Percentiles rank a stretch among this genome's conserved stretches.
Evolutionary conservation across 2,113 vertebrate species (phyloP).

Genomic region (Mellivora capensis): DNA sequence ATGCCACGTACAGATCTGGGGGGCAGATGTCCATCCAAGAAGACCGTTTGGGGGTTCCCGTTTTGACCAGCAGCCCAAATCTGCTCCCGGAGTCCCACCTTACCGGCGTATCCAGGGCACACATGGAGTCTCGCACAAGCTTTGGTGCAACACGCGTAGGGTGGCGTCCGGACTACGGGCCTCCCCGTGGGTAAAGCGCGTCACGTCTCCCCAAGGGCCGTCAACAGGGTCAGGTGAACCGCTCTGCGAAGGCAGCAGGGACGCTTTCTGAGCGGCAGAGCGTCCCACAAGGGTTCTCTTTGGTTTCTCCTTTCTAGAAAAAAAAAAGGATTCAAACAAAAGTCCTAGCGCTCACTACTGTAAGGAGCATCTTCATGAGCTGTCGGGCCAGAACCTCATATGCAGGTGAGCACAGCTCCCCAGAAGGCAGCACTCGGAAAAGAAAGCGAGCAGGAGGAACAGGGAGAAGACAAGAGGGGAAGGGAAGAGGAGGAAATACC

Average conservation of each 20-base stretch:
- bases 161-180: rapidly evolving
- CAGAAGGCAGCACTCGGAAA: neutral
- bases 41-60: neutral
- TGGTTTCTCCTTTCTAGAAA: neutral
- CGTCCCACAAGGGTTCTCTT: rapidly evolving
- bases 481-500: neutral
- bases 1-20: rapidly evolving
- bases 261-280: rapidly evolving
- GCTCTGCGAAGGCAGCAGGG: too few species aligned
- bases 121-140: neutral
- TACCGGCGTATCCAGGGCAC: rapidly evolving
- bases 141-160: rapidly evolving
- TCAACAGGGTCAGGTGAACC: rapidly evolving
- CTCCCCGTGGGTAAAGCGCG: rapidly evolving
- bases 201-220: neutral
- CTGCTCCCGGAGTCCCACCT: rapidly evolving
- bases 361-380: neutral
- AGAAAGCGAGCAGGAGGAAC: too few species aligned
- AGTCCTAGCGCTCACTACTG: too few species aligned
- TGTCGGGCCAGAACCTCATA: rapidly evolving
- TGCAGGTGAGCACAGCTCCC: neutral
- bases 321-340: neutral
- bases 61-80: neutral
- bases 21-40: too few species aligned
- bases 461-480: neutral